These are phyloP conservation scores for Troilus luridus DNA, from an alignment of 2,888 invertebrate species.

Conservation along the genomic window DNA sequence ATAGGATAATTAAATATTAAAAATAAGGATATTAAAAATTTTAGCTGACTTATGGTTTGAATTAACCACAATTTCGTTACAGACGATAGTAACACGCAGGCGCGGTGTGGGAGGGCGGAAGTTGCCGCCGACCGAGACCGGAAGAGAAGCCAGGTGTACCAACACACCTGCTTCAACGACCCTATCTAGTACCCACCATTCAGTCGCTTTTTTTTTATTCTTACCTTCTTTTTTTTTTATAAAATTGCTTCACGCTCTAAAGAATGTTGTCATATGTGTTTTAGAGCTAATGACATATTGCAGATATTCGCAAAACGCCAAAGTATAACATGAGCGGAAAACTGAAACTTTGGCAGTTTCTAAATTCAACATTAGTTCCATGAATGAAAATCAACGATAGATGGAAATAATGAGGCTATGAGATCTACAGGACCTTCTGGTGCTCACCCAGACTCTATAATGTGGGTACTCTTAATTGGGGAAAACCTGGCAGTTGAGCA, in stretches of 20 bases:
- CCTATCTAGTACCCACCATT: constrained; percentile 30
- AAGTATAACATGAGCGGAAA: no score
- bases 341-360: no score
- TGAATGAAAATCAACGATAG: no score
- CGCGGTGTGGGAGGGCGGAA: constrained; percentile 40
- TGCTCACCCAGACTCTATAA: no score
- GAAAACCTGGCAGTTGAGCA: no score
- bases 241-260: neutral
- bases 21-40: neutral
- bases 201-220: neutral
- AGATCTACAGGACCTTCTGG: no score
- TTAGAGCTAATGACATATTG: no score
- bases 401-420: no score
- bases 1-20: neutral
- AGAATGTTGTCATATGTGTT: neutral
- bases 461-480: no score
- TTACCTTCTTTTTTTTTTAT: neutral
- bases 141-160: constrained; percentile 46
- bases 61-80: neutral
- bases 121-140: neutral
- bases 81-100: neutral
- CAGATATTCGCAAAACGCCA: no score
- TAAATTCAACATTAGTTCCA: no score
- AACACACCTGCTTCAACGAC: constrained; percentile 49
- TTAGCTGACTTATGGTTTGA: neutral